Conservation (phyloP, 1,140 invertebrate species). For the Helicorthomorpha holstii region DNA sequence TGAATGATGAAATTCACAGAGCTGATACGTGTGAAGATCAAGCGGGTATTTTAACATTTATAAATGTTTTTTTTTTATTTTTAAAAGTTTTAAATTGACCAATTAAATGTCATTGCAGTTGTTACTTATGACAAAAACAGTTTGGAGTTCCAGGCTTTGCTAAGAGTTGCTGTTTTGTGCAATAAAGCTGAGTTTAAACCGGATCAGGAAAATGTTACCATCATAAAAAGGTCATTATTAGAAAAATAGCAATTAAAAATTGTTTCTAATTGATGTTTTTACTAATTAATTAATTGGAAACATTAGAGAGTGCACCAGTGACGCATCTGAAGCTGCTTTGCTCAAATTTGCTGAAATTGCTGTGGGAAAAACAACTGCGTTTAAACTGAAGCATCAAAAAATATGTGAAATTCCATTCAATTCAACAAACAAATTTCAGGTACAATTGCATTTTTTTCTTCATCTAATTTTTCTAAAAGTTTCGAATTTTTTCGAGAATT, state of each 20-base stretch:
- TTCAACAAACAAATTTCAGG: conserved; percentile 39
- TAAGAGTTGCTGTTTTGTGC: conserved; percentile 18
- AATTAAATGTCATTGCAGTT: conserved; percentile 20
- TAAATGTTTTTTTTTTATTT: background rate
- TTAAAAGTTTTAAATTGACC: conserved; percentile 12
- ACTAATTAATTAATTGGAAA: background rate
- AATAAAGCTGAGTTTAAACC: conserved; percentile 19
- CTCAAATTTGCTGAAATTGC: conserved; percentile 22
- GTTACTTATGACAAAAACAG: conserved; percentile 57
- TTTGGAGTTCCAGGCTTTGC: conserved; percentile 34
- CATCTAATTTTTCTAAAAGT: no score
- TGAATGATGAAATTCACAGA: conserved; percentile 18
- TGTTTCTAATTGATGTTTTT: background rate
- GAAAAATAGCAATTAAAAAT: no score
- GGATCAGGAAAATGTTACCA: conserved; percentile 17
- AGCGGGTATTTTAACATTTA: background rate
- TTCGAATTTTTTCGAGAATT: no score
- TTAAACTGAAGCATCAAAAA: conserved; percentile 16
- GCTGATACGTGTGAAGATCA: conserved; percentile 14
- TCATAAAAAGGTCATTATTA: conserved; percentile 28
- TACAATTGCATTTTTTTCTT: no score
- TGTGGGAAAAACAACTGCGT: conserved; percentile 15
- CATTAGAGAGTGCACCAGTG: conserved; percentile 34
- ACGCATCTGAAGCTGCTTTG: conserved; percentile 24
- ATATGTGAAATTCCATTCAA: conserved; percentile 28